Percentiles rank a stretch among this genome's conserved stretches.
phyloP scores from a whole-genome alignment of 2,113 vertebrate genomes.

The Dendropsophus ebraccatus region DNA sequence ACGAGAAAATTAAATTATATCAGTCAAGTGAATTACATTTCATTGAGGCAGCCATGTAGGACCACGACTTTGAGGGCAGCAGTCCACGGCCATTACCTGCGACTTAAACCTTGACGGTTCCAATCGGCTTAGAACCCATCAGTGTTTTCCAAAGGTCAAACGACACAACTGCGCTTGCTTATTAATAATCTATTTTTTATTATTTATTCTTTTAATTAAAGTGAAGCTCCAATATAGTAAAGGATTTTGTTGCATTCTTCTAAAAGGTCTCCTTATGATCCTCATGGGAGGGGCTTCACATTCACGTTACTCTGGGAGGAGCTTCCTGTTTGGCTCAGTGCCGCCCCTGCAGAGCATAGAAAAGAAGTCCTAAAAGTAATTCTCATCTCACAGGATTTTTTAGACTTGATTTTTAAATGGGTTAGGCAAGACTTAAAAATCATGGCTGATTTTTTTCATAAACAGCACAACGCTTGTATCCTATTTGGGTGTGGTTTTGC shows the following conservation, averaged over 20 bases:
- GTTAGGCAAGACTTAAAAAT: too few species aligned
- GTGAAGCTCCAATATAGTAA: too few species aligned
- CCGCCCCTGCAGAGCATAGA: not conserved
- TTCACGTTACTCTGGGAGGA: not conserved
- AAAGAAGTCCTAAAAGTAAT: not conserved
- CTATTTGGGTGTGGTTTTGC: too few species aligned
- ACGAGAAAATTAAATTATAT: slow-evolving; percentile 78
- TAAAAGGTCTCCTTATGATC: too few species aligned
- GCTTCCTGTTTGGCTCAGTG: not conserved
- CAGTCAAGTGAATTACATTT: slow-evolving; percentile 72
- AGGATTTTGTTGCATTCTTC: too few species aligned
- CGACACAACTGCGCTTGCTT: not conserved
- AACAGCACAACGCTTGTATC: too few species aligned
- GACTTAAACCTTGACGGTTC: slow-evolving; percentile 45
- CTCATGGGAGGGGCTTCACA: not conserved
- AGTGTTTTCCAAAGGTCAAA: not conserved
- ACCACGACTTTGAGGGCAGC: not conserved
- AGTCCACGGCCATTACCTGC: not conserved
- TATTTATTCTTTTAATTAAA: not conserved
- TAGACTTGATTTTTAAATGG: too few species aligned
- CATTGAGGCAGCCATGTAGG: slow-evolving; percentile 51
- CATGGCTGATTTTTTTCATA: too few species aligned
- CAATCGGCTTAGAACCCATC: not conserved
- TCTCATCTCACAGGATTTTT: not conserved
- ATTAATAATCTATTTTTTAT: not conserved